Percentiles rank a stretch among this genome's conserved stretches.
Evolutionary conservation across 2,113 vertebrate species (phyloP).

Genomic region (Himantopus leucocephalus): DNA sequence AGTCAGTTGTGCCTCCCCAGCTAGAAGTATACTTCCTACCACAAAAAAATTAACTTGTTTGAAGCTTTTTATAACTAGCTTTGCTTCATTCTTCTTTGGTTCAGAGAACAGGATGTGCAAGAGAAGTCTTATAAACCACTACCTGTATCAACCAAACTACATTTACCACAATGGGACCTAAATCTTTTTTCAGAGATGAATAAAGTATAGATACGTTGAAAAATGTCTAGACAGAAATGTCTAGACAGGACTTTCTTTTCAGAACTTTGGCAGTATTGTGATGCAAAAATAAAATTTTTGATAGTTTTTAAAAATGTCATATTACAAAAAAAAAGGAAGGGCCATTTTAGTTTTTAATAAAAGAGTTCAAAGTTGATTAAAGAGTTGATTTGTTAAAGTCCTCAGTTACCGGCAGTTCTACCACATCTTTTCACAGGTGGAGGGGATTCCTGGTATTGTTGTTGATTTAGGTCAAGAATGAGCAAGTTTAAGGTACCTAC

Average conservation of each 20-base stretch:
- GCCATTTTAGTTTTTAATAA: not conserved
- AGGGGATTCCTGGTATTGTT: not conserved
- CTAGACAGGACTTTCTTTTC: constrained; percentile 24
- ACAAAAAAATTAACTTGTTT: not conserved
- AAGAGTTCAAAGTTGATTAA: not conserved
- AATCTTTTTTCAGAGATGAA: not conserved
- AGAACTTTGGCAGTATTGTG: not conserved
- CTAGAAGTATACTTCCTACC: not conserved
- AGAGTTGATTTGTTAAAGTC: not conserved
- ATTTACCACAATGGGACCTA: not conserved
- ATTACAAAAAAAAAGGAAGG: not conserved
- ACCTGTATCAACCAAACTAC: not conserved
- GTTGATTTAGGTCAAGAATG: not conserved
- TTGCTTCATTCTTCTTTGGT: not conserved
- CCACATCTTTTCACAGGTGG: not conserved
- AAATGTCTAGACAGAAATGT: constrained; percentile 6
- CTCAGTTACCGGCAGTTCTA: not conserved
- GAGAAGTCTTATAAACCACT: not conserved
- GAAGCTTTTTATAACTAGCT: not conserved
- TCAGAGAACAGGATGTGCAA: constrained; percentile 27
- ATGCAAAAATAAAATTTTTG: not conserved
- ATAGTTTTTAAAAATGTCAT: not conserved
- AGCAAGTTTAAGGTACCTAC: not conserved
- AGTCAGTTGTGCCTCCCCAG: not conserved
- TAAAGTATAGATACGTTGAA: not conserved